Percentiles rank a stretch among this genome's conserved stretches.
Evolutionary conservation across 2,888 invertebrate genomes (phyloP).

Genomic region (Baronia brevicornis): DNA sequence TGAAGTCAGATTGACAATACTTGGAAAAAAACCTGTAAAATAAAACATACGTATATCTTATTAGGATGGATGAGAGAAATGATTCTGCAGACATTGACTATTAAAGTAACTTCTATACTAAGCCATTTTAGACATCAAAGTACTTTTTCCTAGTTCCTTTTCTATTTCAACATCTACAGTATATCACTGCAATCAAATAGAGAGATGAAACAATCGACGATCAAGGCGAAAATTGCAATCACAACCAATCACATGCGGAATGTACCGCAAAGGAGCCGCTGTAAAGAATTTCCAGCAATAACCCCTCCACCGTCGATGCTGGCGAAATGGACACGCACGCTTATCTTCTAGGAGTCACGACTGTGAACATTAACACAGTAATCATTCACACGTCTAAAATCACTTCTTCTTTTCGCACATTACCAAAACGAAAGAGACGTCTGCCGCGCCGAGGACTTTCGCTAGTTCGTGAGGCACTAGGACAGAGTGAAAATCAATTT

Average conservation of each 20-base stretch:
- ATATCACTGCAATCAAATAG: no score
- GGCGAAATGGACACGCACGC: conserved; percentile 48
- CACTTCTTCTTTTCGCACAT: conserved; percentile 24
- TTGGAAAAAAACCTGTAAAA: no score
- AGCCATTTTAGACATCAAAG: no score
- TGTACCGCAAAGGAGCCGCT: conserved; percentile 50
- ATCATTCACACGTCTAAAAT: conserved; percentile 13
- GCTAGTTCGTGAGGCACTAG: conserved; percentile 18
- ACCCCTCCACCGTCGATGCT: conserved; percentile 28
- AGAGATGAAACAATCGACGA: conserved; percentile 12
- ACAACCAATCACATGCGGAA: conserved; percentile 49
- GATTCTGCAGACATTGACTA: no score
- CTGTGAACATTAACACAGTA: conserved; percentile 19
- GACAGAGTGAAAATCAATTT: conserved; percentile 64
- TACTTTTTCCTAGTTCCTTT: no score
- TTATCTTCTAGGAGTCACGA: conserved; percentile 29
- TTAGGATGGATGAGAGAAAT: no score
- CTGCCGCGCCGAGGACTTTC: conserved; percentile 10
- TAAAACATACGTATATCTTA: no score
- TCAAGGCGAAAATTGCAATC: conserved; percentile 39
- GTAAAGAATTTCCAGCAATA: conserved; percentile 30
- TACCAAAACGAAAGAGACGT: conserved; percentile 20
- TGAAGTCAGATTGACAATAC: no score
- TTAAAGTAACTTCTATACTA: no score
- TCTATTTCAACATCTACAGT: no score